These are phyloP conservation scores for Guaruba guarouba DNA, from an alignment of 2,113 vertebrate genomes.

Conservation along the genomic window DNA sequence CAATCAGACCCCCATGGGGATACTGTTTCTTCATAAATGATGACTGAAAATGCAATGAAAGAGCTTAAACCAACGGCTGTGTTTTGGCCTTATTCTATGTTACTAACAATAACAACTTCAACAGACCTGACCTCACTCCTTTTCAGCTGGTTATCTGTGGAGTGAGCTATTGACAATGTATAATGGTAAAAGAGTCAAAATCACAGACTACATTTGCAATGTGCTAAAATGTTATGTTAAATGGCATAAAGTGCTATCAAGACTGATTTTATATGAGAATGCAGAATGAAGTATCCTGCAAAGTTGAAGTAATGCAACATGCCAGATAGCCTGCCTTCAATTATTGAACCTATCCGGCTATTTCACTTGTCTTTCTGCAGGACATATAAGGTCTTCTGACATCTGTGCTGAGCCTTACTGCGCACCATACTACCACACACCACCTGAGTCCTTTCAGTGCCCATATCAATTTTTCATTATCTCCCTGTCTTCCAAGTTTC, in stretches of 20 bases:
- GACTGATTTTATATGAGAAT: neutral
- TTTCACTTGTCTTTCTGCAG: neutral
- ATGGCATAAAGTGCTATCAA: neutral
- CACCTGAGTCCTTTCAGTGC: neutral
- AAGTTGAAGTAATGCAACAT: neutral
- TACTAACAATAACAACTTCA: neutral
- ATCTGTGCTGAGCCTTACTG: neutral
- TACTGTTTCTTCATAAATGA: slow-evolving; percentile 29
- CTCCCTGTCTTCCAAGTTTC: neutral
- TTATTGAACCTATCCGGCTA: neutral
- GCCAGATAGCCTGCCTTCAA: neutral
- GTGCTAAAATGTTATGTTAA: neutral
- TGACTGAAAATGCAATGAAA: slow-evolving; percentile 36
- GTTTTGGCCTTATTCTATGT: neutral
- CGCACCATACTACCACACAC: neutral
- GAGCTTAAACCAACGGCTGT: neutral
- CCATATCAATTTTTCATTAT: neutral
- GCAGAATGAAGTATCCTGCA: neutral
- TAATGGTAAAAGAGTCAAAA: neutral
- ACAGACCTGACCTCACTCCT: neutral
- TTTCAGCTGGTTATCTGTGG: neutral
- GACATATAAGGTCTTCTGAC: neutral
- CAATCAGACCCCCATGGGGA: neutral
- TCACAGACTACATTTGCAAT: neutral
- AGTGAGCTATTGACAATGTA: neutral